Conservation (phyloP, 1,140 invertebrate species). For the Globodera rostochiensis region DNA sequence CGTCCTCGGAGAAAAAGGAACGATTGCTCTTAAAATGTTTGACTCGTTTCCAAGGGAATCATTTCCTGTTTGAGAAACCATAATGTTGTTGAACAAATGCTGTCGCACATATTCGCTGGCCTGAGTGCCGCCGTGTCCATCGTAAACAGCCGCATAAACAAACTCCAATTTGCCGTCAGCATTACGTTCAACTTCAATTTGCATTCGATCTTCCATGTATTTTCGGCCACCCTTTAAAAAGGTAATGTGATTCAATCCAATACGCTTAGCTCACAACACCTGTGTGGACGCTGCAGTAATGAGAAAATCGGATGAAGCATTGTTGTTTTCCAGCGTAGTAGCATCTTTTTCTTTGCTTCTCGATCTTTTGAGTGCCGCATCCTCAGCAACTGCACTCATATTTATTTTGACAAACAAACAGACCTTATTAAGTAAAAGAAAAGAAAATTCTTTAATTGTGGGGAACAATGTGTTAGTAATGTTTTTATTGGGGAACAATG, state of each 20-base stretch:
- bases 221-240: conserved; percentile 39
- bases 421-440: too few species aligned
- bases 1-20: conserved; percentile 38
- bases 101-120: conserved; percentile 39
- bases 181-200: conserved; percentile 37
- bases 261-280: neutral
- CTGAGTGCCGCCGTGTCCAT: conserved; percentile 30
- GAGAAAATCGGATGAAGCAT: conserved; percentile 22
- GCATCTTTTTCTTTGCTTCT: neutral
- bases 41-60: neutral
- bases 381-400: too few species aligned
- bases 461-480: too few species aligned
- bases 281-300: conserved; percentile 37
- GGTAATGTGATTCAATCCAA: neutral
- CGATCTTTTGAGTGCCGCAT: neutral
- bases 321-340: conserved; percentile 9
- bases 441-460: too few species aligned
- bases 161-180: conserved; percentile 32
- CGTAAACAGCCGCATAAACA: conserved; percentile 35
- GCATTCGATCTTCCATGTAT: conserved; percentile 45
- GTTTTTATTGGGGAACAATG: too few species aligned
- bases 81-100: conserved; percentile 39
- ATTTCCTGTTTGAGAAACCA: neutral
- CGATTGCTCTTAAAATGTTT: conserved; percentile 30
- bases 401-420: too few species aligned